These are phyloP conservation scores for Metallyticus violacea DNA, from an alignment of 2,888 invertebrate species.

Conservation along the genomic window DNA sequence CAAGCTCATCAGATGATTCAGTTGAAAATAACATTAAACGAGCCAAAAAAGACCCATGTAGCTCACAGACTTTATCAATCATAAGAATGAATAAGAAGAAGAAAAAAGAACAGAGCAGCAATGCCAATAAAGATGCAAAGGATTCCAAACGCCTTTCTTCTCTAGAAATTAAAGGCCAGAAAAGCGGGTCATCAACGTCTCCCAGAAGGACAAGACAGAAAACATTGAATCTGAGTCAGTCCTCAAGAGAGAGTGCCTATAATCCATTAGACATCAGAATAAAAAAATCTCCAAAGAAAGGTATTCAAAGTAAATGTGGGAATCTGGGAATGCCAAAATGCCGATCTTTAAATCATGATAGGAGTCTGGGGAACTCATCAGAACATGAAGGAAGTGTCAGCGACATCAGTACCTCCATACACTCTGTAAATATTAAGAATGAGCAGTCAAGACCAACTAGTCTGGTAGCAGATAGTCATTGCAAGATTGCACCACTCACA, in stretches of 20 bases:
- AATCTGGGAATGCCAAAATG: background rate
- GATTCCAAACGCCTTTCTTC: too few relatives aligned
- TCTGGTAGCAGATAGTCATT: too few relatives aligned
- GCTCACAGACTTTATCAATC: background rate
- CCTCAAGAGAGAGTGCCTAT: background rate
- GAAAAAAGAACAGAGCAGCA: background rate
- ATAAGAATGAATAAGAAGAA: background rate
- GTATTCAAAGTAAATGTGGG: background rate
- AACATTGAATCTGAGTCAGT: background rate
- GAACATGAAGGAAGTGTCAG: background rate
- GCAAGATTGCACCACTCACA: too few relatives aligned
- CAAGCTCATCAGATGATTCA: constrained; percentile 20
- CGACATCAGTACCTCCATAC: background rate
- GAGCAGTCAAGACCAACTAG: background rate
- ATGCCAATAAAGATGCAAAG: background rate
- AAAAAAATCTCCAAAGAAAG: background rate
- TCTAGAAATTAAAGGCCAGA: background rate
- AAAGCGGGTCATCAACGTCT: background rate
- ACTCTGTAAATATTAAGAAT: background rate
- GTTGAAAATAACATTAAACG: background rate
- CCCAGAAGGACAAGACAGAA: background rate
- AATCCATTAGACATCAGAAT: background rate
- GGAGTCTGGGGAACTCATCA: background rate
- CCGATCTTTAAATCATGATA: background rate
- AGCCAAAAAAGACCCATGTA: background rate